Base-by-base conservation (phyloP, 1,140 invertebrate genomes). In the Nilaparvata lugens region DNA sequence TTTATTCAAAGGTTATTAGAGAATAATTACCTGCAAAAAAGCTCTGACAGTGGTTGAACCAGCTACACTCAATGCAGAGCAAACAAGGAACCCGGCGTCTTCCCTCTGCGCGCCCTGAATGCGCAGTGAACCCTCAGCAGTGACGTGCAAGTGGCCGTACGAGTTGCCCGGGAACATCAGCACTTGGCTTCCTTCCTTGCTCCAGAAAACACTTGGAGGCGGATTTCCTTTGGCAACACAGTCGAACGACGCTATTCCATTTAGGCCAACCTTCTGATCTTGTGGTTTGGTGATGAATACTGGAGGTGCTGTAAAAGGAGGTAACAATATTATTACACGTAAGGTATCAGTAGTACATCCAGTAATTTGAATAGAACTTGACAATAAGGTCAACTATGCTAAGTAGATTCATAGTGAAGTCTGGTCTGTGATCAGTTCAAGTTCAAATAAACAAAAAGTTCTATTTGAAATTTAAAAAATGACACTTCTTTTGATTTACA, bases 161-260 rank as follows among this genome's bases (percentile, higher is more conserved):
- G 84, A 81, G 65, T 86, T 85, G 48, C 87, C 86, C 1, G 89
- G 87, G 69, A 94, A 92, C 85, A 94, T 89, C 2, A 94, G 74
- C n/a, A 48, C 25, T 66, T 89, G 86, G 2, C 85, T 86, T 14
- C 89, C 89, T 72, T 91, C 89, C 66, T 87, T 87, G 21, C 84
- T 87, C 89, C 93, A 95, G 72, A 90, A 94, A 4, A 93, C 83
- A 5, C 88, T 88, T 0, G 93, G 92, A 23, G 81, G 77, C 1
- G 93, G 92, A 68, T 88, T 88, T n/a, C 92, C 91, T 52, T 79
- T 82, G 1, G 89, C 89, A 14, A 82, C 81, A 73, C 93, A 95
- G 48, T 88, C 86, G 67, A 94, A 86, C 45, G 83, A 85, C 4
- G 87, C 89, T 24, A 88, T 82, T 7, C 86, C 82, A 65, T 89